A percentile compares a stretch with the other conserved stretches of the same genome.
Conservation (phyloP, 2,113 vertebrate genomes). For the Alexandromys fortis region DNA sequence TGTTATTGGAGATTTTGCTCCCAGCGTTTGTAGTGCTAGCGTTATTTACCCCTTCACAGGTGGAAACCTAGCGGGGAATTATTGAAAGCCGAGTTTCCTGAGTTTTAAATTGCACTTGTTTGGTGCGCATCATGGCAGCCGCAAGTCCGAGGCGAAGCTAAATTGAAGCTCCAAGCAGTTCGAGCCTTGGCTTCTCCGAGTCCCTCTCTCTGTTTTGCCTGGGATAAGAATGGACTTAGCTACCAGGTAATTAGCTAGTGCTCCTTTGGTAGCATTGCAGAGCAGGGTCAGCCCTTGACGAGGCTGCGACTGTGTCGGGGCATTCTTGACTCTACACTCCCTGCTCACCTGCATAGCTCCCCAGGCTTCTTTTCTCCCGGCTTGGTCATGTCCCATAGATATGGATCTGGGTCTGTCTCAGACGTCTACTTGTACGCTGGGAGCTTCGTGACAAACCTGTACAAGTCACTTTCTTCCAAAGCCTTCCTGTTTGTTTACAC, state of each 20-base stretch:
- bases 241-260: neutral
- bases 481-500: neutral
- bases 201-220: neutral
- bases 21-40: constrained; percentile 88
- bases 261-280: neutral
- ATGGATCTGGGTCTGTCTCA: neutral
- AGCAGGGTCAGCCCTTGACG: neutral
- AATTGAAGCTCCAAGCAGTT: constrained; percentile 68
- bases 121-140: constrained; percentile 41
- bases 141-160: constrained; percentile 62
- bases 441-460: neutral
- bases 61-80: constrained; percentile 87
- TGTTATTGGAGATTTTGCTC: constrained; percentile 88
- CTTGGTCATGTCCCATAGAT: neutral
- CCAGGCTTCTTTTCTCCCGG: too few species aligned
- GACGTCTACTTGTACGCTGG: neutral
- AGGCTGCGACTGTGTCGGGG: neutral
- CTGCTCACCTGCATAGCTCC: neutral
- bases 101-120: constrained; percentile 85
- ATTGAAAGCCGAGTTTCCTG: constrained; percentile 86
- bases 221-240: neutral
- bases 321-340: neutral
- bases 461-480: neutral
- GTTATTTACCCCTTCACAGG: constrained; percentile 86
- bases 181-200: neutral